These are phyloP conservation scores for Eremophila alpestris DNA, from an alignment of 2,797 vertebrate species.

Conservation along the genomic window DNA sequence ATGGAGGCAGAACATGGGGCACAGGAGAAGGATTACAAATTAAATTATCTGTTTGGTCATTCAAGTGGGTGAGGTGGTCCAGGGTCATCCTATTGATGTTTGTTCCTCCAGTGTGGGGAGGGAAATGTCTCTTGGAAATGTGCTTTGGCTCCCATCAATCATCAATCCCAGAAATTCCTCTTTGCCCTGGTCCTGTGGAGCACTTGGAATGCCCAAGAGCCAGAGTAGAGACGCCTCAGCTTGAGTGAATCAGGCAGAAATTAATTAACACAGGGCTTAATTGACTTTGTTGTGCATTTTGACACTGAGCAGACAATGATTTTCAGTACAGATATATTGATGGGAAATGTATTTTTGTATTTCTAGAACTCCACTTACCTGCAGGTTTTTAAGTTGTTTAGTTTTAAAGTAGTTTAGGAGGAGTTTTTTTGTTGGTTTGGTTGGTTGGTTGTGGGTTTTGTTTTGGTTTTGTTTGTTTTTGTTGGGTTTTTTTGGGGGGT, in stretches of 20 bases:
- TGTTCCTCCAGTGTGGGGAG: background rate
- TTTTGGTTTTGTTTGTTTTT: background rate
- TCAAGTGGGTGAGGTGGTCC: no score
- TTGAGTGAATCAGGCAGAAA: background rate
- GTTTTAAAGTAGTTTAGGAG: background rate
- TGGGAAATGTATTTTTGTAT: background rate
- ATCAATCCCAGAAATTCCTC: background rate
- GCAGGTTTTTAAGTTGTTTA: background rate
- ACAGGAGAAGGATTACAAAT: background rate
- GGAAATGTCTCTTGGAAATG: background rate
- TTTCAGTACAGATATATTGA: background rate
- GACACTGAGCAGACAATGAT: no score
- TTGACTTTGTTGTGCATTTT: background rate
- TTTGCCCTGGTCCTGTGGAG: background rate
- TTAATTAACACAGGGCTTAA: background rate
- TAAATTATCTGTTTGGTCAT: background rate
- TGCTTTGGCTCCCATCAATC: background rate
- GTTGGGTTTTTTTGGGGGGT: background rate
- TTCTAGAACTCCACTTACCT: background rate
- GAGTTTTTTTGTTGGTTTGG: background rate
- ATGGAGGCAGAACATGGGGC: background rate
- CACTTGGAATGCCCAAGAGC: background rate
- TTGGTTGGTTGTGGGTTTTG: no score
- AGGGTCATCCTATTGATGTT: accelerated
- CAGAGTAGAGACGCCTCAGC: background rate